phyloP scores from a whole-genome alignment of 2,888 invertebrate genomes.

The Melieria picta region DNA sequence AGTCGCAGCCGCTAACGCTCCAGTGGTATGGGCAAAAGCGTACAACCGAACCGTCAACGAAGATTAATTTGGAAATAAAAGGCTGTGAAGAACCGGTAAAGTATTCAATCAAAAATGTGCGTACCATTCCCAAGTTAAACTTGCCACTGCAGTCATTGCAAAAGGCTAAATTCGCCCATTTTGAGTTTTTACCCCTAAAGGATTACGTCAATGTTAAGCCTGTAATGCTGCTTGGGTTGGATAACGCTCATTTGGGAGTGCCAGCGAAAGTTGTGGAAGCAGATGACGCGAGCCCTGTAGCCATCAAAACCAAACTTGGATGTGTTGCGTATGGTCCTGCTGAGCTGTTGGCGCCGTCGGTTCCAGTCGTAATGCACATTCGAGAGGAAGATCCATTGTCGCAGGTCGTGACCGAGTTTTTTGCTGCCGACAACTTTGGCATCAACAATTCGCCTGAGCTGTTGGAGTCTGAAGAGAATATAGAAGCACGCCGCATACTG shows the following conservation, averaged over 20 bases:
- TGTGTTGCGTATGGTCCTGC: conserved; percentile 1
- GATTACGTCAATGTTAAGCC: not conserved
- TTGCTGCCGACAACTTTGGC: conserved; percentile 5
- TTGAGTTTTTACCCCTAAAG: not conserved
- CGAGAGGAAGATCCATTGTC: not conserved
- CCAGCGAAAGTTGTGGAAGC: conserved; percentile 1
- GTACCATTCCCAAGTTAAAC: no score
- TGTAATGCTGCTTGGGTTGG: not conserved
- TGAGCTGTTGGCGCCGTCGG: no score
- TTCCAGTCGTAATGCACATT: not conserved
- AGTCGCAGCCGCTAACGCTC: no score
- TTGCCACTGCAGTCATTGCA: no score
- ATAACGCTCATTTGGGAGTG: not conserved
- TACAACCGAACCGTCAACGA: no score
- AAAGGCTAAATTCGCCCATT: not conserved
- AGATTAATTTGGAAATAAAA: no score
- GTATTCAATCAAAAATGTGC: no score
- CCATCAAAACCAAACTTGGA: conserved; percentile 18
- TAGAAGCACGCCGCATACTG: not conserved
- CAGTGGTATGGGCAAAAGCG: no score
- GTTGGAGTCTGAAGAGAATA: not conserved
- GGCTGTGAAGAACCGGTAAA: no score
- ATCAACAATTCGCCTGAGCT: no score
- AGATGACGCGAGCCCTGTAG: not conserved
- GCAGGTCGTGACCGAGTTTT: not conserved